These are phyloP conservation scores for Eulithis testata DNA, from an alignment of 2,888 invertebrate genomes.

Conservation along the genomic window DNA sequence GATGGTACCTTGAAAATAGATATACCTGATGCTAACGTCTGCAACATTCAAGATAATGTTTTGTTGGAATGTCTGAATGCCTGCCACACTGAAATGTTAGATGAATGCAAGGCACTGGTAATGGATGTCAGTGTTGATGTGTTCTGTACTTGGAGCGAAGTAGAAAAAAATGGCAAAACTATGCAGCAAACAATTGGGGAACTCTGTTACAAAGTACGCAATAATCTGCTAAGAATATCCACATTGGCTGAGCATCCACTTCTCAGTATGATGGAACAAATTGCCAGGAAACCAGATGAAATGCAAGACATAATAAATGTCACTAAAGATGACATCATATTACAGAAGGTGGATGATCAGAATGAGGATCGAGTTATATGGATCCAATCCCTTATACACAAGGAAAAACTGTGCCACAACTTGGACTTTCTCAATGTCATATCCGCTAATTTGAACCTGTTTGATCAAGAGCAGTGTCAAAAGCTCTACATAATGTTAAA, in stretches of 20 bases:
- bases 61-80: constrained; percentile 60
- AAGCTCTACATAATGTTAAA: constrained; percentile 56
- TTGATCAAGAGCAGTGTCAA: constrained; percentile 56
- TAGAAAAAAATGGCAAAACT: constrained; percentile 63
- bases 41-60: constrained; percentile 51
- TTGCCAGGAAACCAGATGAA: constrained; percentile 66
- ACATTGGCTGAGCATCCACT: constrained; percentile 62
- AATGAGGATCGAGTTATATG: constrained; percentile 56
- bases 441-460: constrained; percentile 51
- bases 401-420: constrained; percentile 60
- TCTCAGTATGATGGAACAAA: constrained; percentile 65
- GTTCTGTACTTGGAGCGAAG: constrained; percentile 79
- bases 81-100: constrained; percentile 59
- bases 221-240: constrained; percentile 49
- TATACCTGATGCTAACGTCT: constrained; percentile 46
- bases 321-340: constrained; percentile 54
- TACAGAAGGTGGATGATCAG: constrained; percentile 58
- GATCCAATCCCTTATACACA: constrained; percentile 65
- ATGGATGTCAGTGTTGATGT: constrained; percentile 75
- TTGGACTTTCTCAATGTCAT: constrained; percentile 54
- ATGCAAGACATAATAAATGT: constrained; percentile 63
- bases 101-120: constrained; percentile 63
- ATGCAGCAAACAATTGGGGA: constrained; percentile 73
- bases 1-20: constrained; percentile 48
- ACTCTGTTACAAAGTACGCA: constrained; percentile 61